Percentiles rank a stretch among this genome's conserved stretches.
Evolutionary conservation across 2,113 vertebrate species (phyloP).

Genomic region (Bubo bubo): DNA sequence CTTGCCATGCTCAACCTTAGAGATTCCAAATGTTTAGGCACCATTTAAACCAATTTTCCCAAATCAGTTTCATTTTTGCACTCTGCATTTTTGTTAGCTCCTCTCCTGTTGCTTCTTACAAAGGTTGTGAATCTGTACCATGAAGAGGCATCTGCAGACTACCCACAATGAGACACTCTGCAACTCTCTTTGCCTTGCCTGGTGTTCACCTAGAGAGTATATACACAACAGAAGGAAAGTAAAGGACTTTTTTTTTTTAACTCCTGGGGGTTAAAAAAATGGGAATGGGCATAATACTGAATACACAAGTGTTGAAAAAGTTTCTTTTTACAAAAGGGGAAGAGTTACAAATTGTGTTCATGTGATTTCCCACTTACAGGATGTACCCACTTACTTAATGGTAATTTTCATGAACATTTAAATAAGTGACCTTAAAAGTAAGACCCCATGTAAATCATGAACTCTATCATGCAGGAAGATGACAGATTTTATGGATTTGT

Average conservation of each 20-base stretch:
- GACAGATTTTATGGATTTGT: conserved; percentile 37
- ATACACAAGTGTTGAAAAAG: neutral
- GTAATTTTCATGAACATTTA: conserved; percentile 5
- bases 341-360: neutral
- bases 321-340: neutral
- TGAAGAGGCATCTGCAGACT: neutral
- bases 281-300: neutral
- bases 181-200: neutral
- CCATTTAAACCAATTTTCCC: neutral
- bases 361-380: neutral
- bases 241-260: neutral
- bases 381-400: neutral
- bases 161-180: neutral
- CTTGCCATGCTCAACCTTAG: neutral
- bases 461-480: neutral
- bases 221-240: neutral
- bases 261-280: neutral
- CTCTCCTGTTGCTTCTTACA: neutral
- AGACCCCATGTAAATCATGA: neutral
- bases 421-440: neutral
- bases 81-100: neutral
- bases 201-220: neutral
- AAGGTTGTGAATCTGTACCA: neutral
- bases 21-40: neutral
- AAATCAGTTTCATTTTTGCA: neutral